These are phyloP conservation scores for Lochmaea crataegi DNA, from an alignment of 2,888 invertebrate species.

Conservation along the genomic window DNA sequence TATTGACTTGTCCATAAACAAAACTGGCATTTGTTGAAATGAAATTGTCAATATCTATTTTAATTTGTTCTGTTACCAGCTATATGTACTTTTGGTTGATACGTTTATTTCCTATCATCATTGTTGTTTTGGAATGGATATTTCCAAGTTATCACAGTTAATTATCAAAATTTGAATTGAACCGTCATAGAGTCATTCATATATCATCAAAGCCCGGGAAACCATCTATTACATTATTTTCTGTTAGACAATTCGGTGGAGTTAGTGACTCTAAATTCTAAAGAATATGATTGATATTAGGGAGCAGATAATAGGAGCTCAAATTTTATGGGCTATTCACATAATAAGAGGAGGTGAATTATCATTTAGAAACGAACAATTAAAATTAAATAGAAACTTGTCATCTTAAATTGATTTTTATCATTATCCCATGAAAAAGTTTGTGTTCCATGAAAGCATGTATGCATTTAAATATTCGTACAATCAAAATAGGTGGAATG, in stretches of 20 bases:
- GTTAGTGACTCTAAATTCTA: not conserved
- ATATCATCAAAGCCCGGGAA: slow-evolving; percentile 34
- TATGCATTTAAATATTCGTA: no score
- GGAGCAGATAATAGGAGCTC: not conserved
- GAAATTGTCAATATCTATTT: not conserved
- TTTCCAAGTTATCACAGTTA: slow-evolving; percentile 32
- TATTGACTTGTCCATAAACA: no score
- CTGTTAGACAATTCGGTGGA: not conserved
- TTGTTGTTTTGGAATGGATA: not conserved
- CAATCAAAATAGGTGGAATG: no score
- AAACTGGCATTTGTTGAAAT: not conserved
- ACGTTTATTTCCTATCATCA: not conserved
- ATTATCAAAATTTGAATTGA: slow-evolving; percentile 43
- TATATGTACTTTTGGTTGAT: not conserved
- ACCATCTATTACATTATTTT: not conserved
- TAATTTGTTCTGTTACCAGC: not conserved
- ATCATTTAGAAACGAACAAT: no score
- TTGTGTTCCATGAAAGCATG: no score
- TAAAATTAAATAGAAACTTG: no score
- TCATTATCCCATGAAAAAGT: no score
- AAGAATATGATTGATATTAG: not conserved
- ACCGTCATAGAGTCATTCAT: slow-evolving; percentile 39
- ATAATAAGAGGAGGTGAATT: no score
- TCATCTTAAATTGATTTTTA: no score
- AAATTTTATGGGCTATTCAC: no score